Conservation (phyloP, 1,140 invertebrate species). For the Triops cancriformis region DNA sequence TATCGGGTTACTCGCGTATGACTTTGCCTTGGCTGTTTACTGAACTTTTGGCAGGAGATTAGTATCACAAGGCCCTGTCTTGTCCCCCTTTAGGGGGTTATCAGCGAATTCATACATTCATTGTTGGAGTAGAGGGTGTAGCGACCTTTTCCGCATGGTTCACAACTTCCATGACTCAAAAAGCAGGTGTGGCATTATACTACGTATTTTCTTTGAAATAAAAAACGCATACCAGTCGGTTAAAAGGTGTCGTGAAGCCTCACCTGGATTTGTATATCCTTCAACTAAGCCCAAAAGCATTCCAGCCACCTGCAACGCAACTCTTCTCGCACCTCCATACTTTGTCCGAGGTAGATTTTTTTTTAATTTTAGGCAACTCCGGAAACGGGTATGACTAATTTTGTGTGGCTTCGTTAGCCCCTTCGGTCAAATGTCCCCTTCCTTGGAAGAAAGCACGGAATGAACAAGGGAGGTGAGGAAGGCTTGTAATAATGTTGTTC, state of each 20-base stretch:
- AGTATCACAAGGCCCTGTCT: too few species aligned
- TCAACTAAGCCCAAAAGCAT: neutral
- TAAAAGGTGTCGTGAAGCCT: neutral
- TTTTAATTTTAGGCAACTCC: neutral
- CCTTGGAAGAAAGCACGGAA: neutral
- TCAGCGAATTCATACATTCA: neutral
- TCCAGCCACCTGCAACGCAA: neutral
- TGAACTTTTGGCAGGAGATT: too few species aligned
- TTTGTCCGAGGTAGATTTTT: neutral
- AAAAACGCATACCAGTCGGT: neutral
- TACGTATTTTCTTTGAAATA: too few species aligned
- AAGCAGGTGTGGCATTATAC: neutral
- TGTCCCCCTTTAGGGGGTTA: too few species aligned
- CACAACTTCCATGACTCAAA: neutral
- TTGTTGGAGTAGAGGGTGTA: neutral
- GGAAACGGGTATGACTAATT: constrained; percentile 10
- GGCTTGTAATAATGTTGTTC: neutral
- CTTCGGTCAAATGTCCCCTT: neutral
- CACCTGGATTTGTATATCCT: neutral
- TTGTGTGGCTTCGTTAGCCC: neutral
- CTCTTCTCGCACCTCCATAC: neutral
- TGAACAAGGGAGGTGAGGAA: neutral
- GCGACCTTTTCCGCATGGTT: neutral
- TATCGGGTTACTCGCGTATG: too few species aligned
- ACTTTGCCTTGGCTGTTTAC: too few species aligned